A percentile compares a stretch with the other conserved stretches of the same genome.
Conservation (phyloP, 2,113 vertebrate genomes). For the Scartelaos histophorus region DNA sequence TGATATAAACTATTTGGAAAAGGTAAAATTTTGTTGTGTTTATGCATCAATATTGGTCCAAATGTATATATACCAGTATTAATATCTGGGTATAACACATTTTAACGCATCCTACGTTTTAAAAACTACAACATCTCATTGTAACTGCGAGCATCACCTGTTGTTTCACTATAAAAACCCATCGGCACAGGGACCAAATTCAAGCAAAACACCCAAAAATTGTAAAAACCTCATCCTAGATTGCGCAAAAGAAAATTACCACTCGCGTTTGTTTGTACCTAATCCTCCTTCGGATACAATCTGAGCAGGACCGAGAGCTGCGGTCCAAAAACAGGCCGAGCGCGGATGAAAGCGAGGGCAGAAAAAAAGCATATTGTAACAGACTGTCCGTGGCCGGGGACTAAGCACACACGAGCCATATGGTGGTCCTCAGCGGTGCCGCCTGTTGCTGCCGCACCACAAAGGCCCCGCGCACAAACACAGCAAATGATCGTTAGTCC, state of each 20-base stretch:
- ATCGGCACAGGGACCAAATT: neutral
- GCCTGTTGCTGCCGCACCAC: slow-evolving; percentile 93
- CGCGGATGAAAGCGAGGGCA: slow-evolving; percentile 59
- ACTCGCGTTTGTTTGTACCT: slow-evolving; percentile 19
- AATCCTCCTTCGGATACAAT: slow-evolving; percentile 41
- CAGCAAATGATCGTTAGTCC: slow-evolving; percentile 84
- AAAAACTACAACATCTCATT: neutral
- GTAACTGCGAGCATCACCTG: slow-evolving; percentile 50
- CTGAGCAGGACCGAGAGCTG: slow-evolving; percentile 48
- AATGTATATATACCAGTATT: too few species aligned
- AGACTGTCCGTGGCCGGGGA: slow-evolving; percentile 84
- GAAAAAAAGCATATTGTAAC: slow-evolving; percentile 78
- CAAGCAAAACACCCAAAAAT: neutral
- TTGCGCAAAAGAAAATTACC: slow-evolving; percentile 33
- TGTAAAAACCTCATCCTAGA: slow-evolving; percentile 16
- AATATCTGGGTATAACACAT: neutral
- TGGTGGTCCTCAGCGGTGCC: slow-evolving; percentile 88
- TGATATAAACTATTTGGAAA: too few species aligned
- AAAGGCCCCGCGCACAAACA: slow-evolving; percentile 80
- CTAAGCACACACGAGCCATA: slow-evolving; percentile 94
- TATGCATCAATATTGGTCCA: too few species aligned
- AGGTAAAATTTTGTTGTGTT: too few species aligned
- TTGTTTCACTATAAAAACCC: slow-evolving; percentile 42
- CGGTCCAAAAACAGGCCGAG: slow-evolving; percentile 38
- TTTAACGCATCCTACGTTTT: neutral